Conservation (phyloP, 2,797 vertebrate genomes). For the Clarias laeviceps region DNA sequence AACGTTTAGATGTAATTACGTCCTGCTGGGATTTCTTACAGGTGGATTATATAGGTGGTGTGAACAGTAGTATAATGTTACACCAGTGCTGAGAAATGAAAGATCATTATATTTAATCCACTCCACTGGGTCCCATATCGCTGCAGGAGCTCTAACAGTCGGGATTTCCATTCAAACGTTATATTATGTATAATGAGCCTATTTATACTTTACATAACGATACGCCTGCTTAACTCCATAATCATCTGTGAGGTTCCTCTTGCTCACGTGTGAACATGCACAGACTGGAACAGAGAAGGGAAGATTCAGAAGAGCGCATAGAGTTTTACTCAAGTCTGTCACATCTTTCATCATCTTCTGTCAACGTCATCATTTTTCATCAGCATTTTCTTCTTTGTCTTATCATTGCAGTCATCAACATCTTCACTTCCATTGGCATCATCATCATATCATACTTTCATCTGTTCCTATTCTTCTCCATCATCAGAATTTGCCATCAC, state of each 20-base stretch:
- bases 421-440: neutral
- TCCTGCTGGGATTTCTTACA: neutral
- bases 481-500: neutral
- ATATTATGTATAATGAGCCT: neutral
- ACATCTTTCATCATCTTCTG: neutral
- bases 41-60: neutral
- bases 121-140: neutral
- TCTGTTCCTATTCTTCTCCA: neutral
- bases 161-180: neutral
- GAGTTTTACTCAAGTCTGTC: neutral
- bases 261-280: neutral
- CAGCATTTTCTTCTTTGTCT: neutral
- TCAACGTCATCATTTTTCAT: neutral
- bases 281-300: neutral
- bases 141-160: neutral
- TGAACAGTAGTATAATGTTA: conserved; percentile 6
- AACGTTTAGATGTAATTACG: neutral
- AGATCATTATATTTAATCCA: conserved; percentile 15
- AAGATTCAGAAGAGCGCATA: neutral
- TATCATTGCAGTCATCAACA: neutral
- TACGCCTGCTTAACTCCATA: neutral
- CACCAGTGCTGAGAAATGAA: conserved; percentile 18
- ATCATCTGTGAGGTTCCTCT: neutral
- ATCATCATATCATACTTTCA: neutral
- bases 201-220: neutral